Evolutionary conservation across 2,888 invertebrate species (phyloP).

Genomic region (Eupeodes luniger): DNA sequence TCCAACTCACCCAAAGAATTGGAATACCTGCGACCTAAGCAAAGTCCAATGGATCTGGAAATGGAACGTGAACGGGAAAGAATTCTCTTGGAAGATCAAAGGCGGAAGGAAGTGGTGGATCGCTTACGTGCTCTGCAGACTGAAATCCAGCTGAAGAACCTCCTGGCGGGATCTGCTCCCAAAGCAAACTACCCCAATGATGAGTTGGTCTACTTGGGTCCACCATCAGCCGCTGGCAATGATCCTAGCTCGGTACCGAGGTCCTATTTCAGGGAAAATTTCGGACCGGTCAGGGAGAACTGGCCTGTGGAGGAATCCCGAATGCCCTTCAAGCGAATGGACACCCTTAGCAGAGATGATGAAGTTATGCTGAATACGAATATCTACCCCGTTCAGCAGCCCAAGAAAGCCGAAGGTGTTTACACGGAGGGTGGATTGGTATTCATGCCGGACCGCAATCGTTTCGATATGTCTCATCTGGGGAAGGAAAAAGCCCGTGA

Average conservation of each 20-base stretch:
- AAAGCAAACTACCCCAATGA: neutral
- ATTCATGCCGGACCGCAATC: slow-evolving; percentile 83
- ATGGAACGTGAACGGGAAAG: slow-evolving; percentile 44
- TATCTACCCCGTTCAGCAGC: slow-evolving; percentile 78
- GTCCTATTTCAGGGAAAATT: slow-evolving; percentile 43
- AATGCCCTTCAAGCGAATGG: slow-evolving; percentile 79
- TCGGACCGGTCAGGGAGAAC: slow-evolving; percentile 22
- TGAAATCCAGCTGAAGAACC: slow-evolving; percentile 31
- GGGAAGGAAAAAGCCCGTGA: slow-evolving; percentile 86
- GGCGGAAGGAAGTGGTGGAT: slow-evolving; percentile 32
- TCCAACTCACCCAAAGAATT: neutral
- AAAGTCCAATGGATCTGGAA: slow-evolving; percentile 17
- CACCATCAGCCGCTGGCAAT: neutral
- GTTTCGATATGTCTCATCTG: slow-evolving; percentile 76
- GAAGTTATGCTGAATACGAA: slow-evolving; percentile 82
- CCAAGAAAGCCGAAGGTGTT: slow-evolving; percentile 81
- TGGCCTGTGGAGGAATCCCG: slow-evolving; percentile 76
- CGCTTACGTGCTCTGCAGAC: slow-evolving; percentile 33
- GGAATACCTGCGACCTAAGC: slow-evolving; percentile 10
- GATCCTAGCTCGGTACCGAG: neutral
- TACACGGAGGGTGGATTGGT: slow-evolving; percentile 88
- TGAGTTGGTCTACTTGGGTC: slow-evolving; percentile 21
- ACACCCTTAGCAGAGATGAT: slow-evolving; percentile 80
- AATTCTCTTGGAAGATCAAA: slow-evolving; percentile 12
- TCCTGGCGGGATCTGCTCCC: neutral